Percentiles rank a stretch among this genome's conserved stretches.
These are phyloP conservation scores for Potamarius usumacintae DNA, from an alignment of 2,113 vertebrate genomes.

Conservation along the genomic window DNA sequence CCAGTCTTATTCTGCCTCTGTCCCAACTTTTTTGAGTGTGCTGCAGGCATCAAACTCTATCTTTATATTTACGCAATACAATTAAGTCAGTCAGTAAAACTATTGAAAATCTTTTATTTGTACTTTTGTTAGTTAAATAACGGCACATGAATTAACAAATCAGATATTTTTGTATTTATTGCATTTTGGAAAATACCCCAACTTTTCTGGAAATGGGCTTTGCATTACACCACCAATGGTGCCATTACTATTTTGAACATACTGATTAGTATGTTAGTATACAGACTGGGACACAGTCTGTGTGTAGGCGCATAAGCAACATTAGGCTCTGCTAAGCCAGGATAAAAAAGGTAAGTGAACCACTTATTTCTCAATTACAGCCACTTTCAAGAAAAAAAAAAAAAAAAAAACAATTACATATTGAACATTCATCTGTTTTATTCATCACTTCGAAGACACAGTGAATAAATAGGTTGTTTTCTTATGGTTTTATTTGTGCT, in stretches of 20 bases:
- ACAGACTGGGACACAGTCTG: not conserved
- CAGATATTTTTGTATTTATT: too few relatives aligned
- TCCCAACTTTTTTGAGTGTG: too few relatives aligned
- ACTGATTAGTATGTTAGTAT: not conserved
- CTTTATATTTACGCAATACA: too few relatives aligned
- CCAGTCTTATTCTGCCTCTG: too few relatives aligned
- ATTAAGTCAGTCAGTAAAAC: too few relatives aligned
- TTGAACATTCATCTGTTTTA: not conserved
- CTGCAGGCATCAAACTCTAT: too few relatives aligned
- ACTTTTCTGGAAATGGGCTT: too few relatives aligned
- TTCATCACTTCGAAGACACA: not conserved
- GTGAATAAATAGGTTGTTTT: conserved; percentile 8
- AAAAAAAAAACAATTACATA: not conserved
- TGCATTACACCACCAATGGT: not conserved
- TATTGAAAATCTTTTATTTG: too few relatives aligned
- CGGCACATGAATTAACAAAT: too few relatives aligned
- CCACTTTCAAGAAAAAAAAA: not conserved
- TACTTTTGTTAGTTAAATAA: too few relatives aligned
- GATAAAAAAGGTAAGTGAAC: conserved; percentile 1
- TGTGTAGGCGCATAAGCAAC: not conserved
- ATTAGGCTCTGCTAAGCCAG: not conserved
- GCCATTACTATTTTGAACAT: not conserved
- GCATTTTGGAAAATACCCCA: too few relatives aligned
- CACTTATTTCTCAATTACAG: conserved; percentile 4
- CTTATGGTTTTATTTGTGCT: conserved; percentile 12